Percentiles rank a stretch among this genome's conserved stretches.
Conservation (phyloP, 2,888 invertebrate species). For the Ornithoptera priamus region DNA sequence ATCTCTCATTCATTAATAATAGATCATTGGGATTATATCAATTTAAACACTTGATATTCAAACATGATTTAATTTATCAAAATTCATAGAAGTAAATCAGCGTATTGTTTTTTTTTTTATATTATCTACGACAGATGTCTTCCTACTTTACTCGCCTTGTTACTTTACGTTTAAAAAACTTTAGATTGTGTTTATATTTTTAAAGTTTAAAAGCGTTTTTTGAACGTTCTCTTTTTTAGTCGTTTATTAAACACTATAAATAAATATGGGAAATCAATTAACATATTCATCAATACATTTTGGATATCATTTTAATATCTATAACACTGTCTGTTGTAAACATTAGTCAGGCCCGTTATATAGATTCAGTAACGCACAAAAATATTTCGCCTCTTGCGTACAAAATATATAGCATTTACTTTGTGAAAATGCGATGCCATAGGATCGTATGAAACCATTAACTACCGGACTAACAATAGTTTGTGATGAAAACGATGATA, state of each 20-base stretch:
- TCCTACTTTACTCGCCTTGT: conserved; percentile 5
- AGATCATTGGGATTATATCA: neutral
- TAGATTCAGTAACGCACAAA: neutral
- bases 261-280: neutral
- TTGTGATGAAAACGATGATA: conserved; percentile 60
- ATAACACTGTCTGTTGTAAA: neutral
- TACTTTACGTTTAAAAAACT: neutral
- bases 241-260: neutral
- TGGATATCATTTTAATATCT: too few species aligned
- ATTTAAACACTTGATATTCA: neutral
- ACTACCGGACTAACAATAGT: conserved; percentile 38
- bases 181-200: neutral
- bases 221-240: neutral
- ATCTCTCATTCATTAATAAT: conserved; percentile 42
- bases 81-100: neutral
- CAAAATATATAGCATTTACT: conserved; percentile 51
- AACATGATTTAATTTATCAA: neutral
- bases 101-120: neutral
- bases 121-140: neutral
- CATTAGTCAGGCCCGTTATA: neutral
- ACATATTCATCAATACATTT: neutral
- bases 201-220: neutral
- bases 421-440: conserved; percentile 47
- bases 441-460: conserved; percentile 34
- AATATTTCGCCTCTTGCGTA: conserved; percentile 33